Conservation (phyloP, 1,140 invertebrate species). For the Scaptomyza montana region DNA sequence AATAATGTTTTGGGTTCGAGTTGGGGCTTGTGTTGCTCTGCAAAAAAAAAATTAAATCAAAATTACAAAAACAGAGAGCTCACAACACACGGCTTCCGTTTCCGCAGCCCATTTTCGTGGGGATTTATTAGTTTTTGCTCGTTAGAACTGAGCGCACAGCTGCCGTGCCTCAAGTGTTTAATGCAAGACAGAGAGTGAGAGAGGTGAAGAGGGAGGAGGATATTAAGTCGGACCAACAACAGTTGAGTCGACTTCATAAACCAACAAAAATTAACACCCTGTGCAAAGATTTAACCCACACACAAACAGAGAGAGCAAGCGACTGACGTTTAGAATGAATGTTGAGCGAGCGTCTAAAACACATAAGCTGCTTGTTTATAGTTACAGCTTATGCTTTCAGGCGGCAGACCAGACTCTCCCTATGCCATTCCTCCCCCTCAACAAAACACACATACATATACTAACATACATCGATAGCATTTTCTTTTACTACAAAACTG, state of each 20-base stretch:
- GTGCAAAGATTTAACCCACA: slow-evolving; percentile 52
- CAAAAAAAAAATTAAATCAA: background rate
- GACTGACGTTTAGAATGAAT: slow-evolving; percentile 63
- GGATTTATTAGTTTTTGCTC: slow-evolving; percentile 83
- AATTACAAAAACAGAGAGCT: slow-evolving; percentile 10
- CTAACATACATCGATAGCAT: slow-evolving; percentile 28
- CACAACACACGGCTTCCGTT: slow-evolving; percentile 78
- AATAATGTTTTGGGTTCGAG: slow-evolving; percentile 39
- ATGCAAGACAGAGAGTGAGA: too few species aligned
- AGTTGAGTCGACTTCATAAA: slow-evolving; percentile 71
- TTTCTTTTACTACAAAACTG: slow-evolving; percentile 72
- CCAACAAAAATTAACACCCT: slow-evolving; percentile 81
- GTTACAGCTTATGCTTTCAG: slow-evolving; percentile 79
- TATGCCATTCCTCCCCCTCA: background rate
- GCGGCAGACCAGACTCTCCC: slow-evolving; percentile 27
- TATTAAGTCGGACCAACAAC: slow-evolving; percentile 26
- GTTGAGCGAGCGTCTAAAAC: slow-evolving; percentile 64
- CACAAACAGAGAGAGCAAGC: slow-evolving; percentile 25
- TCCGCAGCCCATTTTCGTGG: slow-evolving; percentile 79
- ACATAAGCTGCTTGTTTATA: slow-evolving; percentile 82
- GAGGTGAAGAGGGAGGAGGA: slow-evolving; percentile 31
- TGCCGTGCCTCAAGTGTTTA: slow-evolving; percentile 70
- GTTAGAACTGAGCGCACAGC: slow-evolving; percentile 75
- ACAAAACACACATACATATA: slow-evolving; percentile 1
- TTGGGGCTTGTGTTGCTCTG: slow-evolving; percentile 6